These are phyloP conservation scores for Ctenochaetus hawaiiensis DNA, from an alignment of 2,797 vertebrate genomes.

Conservation along the genomic window DNA sequence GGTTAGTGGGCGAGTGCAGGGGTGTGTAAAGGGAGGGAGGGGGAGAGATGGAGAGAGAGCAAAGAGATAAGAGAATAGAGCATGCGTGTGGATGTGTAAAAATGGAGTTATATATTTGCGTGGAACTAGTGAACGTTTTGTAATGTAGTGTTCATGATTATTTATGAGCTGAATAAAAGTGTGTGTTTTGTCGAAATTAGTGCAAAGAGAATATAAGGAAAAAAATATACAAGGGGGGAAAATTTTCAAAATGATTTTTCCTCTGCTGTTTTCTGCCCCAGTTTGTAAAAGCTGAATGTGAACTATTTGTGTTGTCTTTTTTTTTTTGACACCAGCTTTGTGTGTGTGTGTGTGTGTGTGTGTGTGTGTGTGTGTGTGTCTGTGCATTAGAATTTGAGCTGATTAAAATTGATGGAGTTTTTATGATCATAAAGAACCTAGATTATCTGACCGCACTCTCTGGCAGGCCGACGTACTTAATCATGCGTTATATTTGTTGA, in stretches of 20 bases:
- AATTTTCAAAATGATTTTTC: background rate
- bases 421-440: background rate
- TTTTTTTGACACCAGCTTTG: background rate
- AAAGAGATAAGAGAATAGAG: constrained; percentile 60
- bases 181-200: background rate
- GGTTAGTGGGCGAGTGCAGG: constrained; percentile 73
- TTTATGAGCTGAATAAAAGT: constrained; percentile 4
- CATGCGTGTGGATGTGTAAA: constrained; percentile 51
- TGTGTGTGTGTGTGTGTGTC: background rate
- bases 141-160: constrained; percentile 1
- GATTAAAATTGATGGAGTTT: constrained; percentile 13
- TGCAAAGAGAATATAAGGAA: constrained; percentile 4
- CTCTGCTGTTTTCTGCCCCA: background rate
- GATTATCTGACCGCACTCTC: background rate
- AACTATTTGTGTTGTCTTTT: constrained; percentile 1
- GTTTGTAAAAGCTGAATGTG: constrained; percentile 21
- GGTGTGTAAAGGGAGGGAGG: constrained; percentile 46
- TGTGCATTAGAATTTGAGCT: background rate
- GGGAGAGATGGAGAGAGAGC: constrained; percentile 34
- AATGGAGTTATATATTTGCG: constrained; percentile 45
- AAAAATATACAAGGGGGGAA: too few species aligned
- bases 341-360: background rate
- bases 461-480: background rate
- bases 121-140: background rate
- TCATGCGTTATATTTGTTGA: constrained; percentile 16